Percentiles rank a stretch among this genome's conserved stretches.
Conservation (phyloP, 2,113 vertebrate species). For the Trematomus loennbergii region DNA sequence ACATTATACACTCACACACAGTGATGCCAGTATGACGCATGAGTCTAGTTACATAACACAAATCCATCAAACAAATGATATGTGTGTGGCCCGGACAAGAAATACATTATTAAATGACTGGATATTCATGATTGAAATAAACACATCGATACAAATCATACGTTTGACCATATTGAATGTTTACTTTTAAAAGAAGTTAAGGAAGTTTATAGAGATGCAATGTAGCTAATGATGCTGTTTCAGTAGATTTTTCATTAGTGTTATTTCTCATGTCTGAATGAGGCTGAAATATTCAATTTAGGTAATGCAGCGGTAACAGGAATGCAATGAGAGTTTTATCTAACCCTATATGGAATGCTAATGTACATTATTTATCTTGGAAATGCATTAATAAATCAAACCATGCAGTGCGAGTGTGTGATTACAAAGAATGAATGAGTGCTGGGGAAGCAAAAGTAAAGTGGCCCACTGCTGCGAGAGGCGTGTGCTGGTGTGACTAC, state of each 20-base stretch:
- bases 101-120: slow-evolving; percentile 15
- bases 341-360: slow-evolving; percentile 26
- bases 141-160: neutral
- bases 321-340: slow-evolving; percentile 8
- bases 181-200: neutral
- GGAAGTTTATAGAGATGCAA: neutral
- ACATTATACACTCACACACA: neutral
- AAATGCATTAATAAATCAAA: slow-evolving; percentile 54
- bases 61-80: slow-evolving; percentile 5
- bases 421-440: slow-evolving; percentile 28
- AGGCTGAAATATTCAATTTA: slow-evolving; percentile 6
- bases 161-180: neutral
- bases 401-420: neutral
- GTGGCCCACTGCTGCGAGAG: slow-evolving; percentile 38
- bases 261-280: neutral
- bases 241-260: neutral
- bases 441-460: slow-evolving; percentile 13
- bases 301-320: slow-evolving; percentile 20
- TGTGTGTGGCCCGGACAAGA: neutral
- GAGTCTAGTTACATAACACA: slow-evolving; percentile 28
- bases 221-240: neutral
- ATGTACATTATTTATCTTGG: slow-evolving; percentile 41
- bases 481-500: neutral
- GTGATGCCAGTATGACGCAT: slow-evolving; percentile 18
- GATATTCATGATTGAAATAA: neutral